Base-by-base conservation (phyloP, 2,888 invertebrate species). In the Cordilura impudica region DNA sequence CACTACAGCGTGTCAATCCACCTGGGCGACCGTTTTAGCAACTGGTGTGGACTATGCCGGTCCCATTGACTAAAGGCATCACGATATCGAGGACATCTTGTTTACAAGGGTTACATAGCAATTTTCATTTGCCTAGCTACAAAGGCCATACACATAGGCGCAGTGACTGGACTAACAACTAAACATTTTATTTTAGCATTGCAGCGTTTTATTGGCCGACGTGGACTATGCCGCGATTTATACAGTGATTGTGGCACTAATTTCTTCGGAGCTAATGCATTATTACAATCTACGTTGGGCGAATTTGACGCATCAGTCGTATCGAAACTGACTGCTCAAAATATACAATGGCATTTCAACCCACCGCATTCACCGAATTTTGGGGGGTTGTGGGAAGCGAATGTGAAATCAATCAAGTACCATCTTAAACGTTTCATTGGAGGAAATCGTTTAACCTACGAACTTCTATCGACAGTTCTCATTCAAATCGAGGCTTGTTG, bases 41-140 rank as follows among this genome's bases (percentile, higher is more conserved):
- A 78, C 69, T 0, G 81, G 67, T 0, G 66, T 79, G 0, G 73
- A 81, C 53, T 78, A 56, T 31, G 71, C 70, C 10, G 74, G 70
- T 0, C 54, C 81, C 1, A 71, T 77, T 1, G 66, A 61, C 35
- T 81, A 8, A 74, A 60, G 18, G 12, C 76, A 8, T 76, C 65
- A 23, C 19, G 18, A 43, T 67, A 51, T 47, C 47, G 78, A 16
- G 73, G 77, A 4, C 45, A 71, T 16, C 70, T 71, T 1, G 43
- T 35, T 8, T 72, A 72, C 39, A 78, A 81, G 53, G 74, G 70
- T 2, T 77, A 81, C n/a, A 77, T 77, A 2, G 70, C 73, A 1
- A 47, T 76, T 14, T 79, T 78, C 10, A 61, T 78, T 31, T 77
- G 76, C 45, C 29, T 81, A 0, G 60, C 78, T 16, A 75, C 72